phyloP scores from a whole-genome alignment of 2,113 vertebrate species.

The Sisor rabdophorus region DNA sequence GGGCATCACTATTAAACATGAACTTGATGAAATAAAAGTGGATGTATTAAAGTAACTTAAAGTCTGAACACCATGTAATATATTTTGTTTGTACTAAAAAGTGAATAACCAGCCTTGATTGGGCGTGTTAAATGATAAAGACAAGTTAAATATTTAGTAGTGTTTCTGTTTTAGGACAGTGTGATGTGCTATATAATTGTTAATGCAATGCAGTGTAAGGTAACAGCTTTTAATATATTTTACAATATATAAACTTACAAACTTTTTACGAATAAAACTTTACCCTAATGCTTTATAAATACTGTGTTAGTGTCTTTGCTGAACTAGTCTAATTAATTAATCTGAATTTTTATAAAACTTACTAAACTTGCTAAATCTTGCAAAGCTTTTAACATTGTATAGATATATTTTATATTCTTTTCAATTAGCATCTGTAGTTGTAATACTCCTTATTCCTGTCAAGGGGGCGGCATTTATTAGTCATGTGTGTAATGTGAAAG shows the following conservation, averaged over 20 bases:
- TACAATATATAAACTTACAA: too few relatives aligned
- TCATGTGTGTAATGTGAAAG: neutral
- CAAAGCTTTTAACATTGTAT: neutral
- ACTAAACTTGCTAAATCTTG: neutral
- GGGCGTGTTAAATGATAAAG: neutral
- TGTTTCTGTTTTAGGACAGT: neutral
- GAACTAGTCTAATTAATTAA: neutral
- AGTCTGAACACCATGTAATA: neutral
- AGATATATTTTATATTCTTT: neutral
- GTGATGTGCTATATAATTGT: neutral
- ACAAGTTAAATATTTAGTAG: neutral
- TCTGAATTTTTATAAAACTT: neutral
- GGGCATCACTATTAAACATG: neutral
- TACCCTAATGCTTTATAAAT: neutral
- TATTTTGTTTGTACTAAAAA: neutral
- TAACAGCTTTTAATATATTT: neutral
- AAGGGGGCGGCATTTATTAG: slow-evolving; percentile 6
- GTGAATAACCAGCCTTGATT: neutral
- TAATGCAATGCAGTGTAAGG: neutral
- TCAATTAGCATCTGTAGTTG: neutral
- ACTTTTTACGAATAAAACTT: neutral
- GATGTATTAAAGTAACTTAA: neutral
- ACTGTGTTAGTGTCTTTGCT: neutral
- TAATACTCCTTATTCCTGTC: slow-evolving; percentile 6
- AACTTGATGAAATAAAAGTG: neutral